Base-by-base conservation (phyloP, 2,113 vertebrate species). In the Coryphaenoides rupestris region DNA sequence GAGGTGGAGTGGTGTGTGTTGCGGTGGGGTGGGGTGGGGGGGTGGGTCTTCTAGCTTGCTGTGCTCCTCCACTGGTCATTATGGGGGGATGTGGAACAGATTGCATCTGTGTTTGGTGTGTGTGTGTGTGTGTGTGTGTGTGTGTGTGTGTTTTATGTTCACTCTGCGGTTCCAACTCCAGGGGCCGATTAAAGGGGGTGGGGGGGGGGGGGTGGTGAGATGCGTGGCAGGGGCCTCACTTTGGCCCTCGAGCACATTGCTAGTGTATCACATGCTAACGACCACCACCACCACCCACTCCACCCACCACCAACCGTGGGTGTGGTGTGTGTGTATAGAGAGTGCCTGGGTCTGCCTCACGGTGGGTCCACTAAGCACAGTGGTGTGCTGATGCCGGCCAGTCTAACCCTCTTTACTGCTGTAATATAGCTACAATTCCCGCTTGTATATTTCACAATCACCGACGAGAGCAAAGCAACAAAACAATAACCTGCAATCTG, bases 61-160 rank as follows among this genome's bases (percentile, higher is more conserved):
- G 15, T 50, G 15, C 47, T 50, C 22, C 24, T 56, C 52, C 69
- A 45, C 62, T 84, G 72, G 82, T 86, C 81, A 77, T 81, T 76
- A 76, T 66, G 75, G 66, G n/a, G 65, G 57, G 74, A 67, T 62
- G 66, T 70, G 65, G n/a, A 79, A 63, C 62, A 66, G 70, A 54
- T 52, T 47, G 50, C 22, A 2, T 61, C 16, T 63, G 40, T 69
- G 58, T n/a, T n/a, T n/a, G 16, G 57, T 63, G 62, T 19, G 49
- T 46, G 26, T 6, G 4, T 28, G 50, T 55, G 47, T 55, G 59
- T 62, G 17, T 56, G 58, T 47, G 59, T 60, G 58, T 62, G 59
- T 45, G 58, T 55, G 33, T 56, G 21, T 4, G 49, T 4, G 49
- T 4, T 12, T 52, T 12, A 45, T 5, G 13, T 12, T 17, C n/a